These are phyloP conservation scores for Loris lydekkerianus DNA, from an alignment of 2,797 vertebrate species.

Conservation along the genomic window DNA sequence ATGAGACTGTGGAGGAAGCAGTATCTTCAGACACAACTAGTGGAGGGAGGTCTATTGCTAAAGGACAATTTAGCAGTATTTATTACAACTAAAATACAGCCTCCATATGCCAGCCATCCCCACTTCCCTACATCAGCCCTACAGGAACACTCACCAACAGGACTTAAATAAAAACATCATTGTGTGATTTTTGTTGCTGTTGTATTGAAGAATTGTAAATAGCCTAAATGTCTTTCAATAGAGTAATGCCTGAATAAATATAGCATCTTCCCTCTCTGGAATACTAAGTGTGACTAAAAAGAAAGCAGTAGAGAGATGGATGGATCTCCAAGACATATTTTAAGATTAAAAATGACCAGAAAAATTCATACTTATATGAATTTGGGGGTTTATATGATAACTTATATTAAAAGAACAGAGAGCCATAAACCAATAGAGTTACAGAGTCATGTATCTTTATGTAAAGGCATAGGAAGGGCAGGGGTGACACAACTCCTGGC, in stretches of 20 bases:
- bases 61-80: background rate
- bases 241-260: background rate
- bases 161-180: background rate
- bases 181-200: background rate
- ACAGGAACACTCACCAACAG: background rate
- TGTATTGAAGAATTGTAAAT: background rate
- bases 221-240: background rate
- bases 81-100: background rate
- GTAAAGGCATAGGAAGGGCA: background rate
- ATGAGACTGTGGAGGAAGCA: background rate
- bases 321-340: background rate
- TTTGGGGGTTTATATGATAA: too few species aligned
- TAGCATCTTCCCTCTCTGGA: background rate
- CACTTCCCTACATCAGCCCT: background rate
- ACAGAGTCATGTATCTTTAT: background rate
- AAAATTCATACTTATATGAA: background rate
- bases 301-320: background rate
- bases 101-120: background rate
- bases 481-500: background rate
- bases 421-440: background rate
- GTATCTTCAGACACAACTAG: background rate
- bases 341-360: background rate
- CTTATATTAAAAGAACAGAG: background rate
- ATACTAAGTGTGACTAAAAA: constrained; percentile 12
- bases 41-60: background rate